These are phyloP conservation scores for Sakesphorus luctuosus DNA, from an alignment of 2,113 vertebrate species.

Conservation along the genomic window DNA sequence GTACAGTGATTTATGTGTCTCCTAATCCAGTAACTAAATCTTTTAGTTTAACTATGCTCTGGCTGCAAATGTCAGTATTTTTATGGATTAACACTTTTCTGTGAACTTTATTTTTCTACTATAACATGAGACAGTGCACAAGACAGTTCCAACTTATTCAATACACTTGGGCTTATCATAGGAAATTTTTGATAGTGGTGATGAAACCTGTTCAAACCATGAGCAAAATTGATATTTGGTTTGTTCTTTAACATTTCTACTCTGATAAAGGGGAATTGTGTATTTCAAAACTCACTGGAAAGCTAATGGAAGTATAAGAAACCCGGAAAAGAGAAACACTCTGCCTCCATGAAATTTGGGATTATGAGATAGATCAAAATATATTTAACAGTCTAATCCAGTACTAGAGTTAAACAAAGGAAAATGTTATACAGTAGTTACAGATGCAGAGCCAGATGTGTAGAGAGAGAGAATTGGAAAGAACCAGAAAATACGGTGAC, in stretches of 20 bases:
- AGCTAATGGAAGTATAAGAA: neutral
- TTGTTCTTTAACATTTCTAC: neutral
- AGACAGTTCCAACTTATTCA: neutral
- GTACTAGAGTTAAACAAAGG: neutral
- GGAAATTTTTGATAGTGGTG: neutral
- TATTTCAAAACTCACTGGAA: neutral
- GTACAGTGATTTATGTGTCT: neutral
- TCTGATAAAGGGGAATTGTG: neutral
- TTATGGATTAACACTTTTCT: neutral
- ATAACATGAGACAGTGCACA: neutral
- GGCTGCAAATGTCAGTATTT: neutral
- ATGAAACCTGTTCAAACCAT: neutral
- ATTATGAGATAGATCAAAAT: neutral
- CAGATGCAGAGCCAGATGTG: neutral
- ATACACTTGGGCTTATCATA: neutral
- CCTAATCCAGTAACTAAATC: neutral
- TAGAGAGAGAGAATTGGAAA: neutral
- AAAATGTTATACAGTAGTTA: neutral
- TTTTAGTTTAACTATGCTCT: neutral
- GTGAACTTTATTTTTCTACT: neutral
- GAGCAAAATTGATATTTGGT: neutral
- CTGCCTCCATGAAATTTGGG: neutral
- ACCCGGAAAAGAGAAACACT: neutral
- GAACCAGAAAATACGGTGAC: neutral
- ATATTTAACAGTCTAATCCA: neutral